Evolutionary conservation across 2,113 vertebrate genomes (phyloP).

Genomic region (Malurus elegans): DNA sequence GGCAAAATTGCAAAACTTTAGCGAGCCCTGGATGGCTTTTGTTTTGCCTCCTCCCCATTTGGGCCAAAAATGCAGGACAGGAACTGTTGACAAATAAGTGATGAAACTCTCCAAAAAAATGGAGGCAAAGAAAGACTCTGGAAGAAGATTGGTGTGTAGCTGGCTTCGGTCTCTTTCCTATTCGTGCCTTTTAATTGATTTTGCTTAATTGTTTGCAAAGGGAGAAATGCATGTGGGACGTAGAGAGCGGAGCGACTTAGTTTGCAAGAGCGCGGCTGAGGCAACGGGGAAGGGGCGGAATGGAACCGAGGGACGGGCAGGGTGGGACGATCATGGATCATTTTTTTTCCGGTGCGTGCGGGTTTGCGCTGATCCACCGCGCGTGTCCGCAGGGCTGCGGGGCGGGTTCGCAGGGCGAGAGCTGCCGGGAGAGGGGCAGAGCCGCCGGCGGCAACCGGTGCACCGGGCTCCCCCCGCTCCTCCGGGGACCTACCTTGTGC

Average conservation of each 20-base stretch:
- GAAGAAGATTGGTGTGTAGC: conserved; percentile 96
- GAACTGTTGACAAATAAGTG: conserved; percentile 77
- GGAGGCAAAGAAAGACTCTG: conserved; percentile 88
- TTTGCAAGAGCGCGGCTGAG: conserved; percentile 4
- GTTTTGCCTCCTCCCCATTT: conserved; percentile 59
- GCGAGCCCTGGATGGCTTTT: conserved; percentile 72
- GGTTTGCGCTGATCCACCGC: conserved; percentile 41
- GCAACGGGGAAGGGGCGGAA: conserved; percentile 37
- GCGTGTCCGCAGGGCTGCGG: conserved; percentile 32
- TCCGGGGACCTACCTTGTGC: conserved; percentile 15
- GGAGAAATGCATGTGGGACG: conserved; percentile 37
- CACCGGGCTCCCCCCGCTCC: not conserved
- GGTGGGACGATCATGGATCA: conserved; percentile 18
- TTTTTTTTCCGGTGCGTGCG: not conserved
- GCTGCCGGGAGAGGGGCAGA: not conserved
- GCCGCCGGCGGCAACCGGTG: conserved; percentile 32
- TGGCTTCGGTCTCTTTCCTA: conserved; percentile 61
- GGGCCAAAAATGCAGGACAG: conserved; percentile 75
- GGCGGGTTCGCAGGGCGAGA: conserved; percentile 46
- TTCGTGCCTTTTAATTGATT: conserved; percentile 67
- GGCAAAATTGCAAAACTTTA: conserved; percentile 78
- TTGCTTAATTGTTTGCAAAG: conserved; percentile 41
- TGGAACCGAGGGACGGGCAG: conserved; percentile 66
- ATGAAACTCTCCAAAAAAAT: conserved; percentile 84
- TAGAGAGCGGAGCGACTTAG: conserved; percentile 3